Evolutionary conservation across 2,888 invertebrate genomes (phyloP).

Genomic region (Dasysyrphus tricinctus): DNA sequence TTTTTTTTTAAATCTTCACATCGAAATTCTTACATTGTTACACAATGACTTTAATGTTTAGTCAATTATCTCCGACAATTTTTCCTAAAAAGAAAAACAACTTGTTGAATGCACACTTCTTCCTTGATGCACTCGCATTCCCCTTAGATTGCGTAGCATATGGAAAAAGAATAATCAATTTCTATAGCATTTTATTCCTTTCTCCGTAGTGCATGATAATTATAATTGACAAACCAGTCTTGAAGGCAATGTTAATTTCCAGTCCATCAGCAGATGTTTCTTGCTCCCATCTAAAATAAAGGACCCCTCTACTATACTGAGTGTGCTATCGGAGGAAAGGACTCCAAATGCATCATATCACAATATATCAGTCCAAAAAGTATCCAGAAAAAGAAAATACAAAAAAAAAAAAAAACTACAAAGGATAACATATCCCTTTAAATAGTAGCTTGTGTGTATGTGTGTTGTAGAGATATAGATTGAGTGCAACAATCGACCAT

Average conservation of each 20-base stretch:
- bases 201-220: background rate
- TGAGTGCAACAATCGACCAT: slow-evolving; percentile 50
- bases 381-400: slow-evolving; percentile 35
- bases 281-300: slow-evolving; percentile 42
- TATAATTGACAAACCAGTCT: slow-evolving; percentile 38
- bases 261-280: slow-evolving; percentile 53
- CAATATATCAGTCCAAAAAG: slow-evolving; percentile 29
- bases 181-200: slow-evolving; percentile 28
- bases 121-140: background rate
- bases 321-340: slow-evolving; percentile 20
- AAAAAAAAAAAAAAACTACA: slow-evolving; percentile 18
- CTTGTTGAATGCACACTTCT: slow-evolving; percentile 19
- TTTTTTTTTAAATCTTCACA: background rate
- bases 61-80: background rate
- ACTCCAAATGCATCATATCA: slow-evolving; percentile 63
- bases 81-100: background rate
- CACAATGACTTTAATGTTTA: background rate
- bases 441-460: background rate
- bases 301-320: slow-evolving; percentile 13
- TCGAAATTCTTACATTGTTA: background rate
- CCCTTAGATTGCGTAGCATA: background rate
- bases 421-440: slow-evolving; percentile 51
- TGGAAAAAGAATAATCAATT: slow-evolving; percentile 17
- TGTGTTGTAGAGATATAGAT: background rate
- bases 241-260: background rate